phyloP scores from a whole-genome alignment of 2,888 invertebrate genomes.

The Neoascia interrupta region DNA sequence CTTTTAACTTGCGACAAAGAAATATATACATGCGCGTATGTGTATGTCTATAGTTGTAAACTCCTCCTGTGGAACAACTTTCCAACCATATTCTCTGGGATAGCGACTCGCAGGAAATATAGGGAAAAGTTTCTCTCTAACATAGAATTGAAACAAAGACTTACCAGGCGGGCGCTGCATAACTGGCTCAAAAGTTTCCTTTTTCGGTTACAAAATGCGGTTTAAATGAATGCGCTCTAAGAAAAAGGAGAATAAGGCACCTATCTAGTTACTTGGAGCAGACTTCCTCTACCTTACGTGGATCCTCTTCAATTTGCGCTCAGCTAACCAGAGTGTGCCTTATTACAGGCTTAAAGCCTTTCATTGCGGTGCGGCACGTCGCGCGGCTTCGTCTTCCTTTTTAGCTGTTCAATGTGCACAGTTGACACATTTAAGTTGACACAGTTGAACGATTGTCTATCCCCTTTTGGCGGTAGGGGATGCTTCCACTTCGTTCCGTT shows the following conservation, averaged over 20 bases:
- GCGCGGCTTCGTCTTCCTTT: not conserved
- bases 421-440: slow-evolving; percentile 69
- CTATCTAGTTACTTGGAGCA: slow-evolving; percentile 29
- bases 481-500: slow-evolving; percentile 55
- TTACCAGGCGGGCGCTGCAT: slow-evolving; percentile 20
- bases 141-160: slow-evolving; percentile 40
- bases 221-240: slow-evolving; percentile 31
- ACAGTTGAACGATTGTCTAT: slow-evolving; percentile 68
- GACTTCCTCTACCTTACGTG: slow-evolving; percentile 56
- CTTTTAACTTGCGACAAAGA: slow-evolving; percentile 63
- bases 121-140: slow-evolving; percentile 38
- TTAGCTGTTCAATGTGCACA: slow-evolving; percentile 45
- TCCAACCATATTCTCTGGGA: slow-evolving; percentile 58
- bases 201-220: slow-evolving; percentile 66
- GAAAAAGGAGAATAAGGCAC: not conserved
- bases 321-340: slow-evolving; percentile 47
- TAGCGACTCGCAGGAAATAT: slow-evolving; percentile 11
- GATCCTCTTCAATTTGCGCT: slow-evolving; percentile 41
- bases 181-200: slow-evolving; percentile 61
- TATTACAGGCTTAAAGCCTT: slow-evolving; percentile 56
- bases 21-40: not conserved
- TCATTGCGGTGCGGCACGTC: not conserved
- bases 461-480: slow-evolving; percentile 38
- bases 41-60: slow-evolving; percentile 18
- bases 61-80: slow-evolving; percentile 48